These are phyloP conservation scores for Hydroisotoma schaefferi DNA, from an alignment of 2,888 invertebrate genomes.

Conservation along the genomic window DNA sequence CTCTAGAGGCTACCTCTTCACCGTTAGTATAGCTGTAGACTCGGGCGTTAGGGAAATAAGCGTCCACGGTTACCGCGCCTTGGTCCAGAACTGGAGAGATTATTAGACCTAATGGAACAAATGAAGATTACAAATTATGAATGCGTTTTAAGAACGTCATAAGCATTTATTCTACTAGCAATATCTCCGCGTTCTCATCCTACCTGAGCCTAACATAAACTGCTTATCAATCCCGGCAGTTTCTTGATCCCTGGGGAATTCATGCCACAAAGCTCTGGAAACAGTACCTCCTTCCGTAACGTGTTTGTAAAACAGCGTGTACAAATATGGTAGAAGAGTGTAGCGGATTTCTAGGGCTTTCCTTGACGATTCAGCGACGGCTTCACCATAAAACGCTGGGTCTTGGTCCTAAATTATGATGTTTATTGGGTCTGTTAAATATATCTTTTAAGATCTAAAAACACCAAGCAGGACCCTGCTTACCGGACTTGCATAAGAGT, in stretches of 20 bases:
- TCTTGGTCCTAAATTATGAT: conserved; percentile 32
- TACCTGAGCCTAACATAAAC: conserved; percentile 69
- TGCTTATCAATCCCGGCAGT: conserved; percentile 69
- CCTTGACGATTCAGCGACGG: conserved; percentile 40
- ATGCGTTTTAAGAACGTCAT: neutral
- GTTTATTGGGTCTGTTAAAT: conserved; percentile 1
- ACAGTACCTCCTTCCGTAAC: conserved; percentile 70
- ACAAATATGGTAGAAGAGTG: conserved; percentile 55
- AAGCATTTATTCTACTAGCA: neutral
- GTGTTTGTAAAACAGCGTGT: conserved; percentile 57
- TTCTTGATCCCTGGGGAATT: conserved; percentile 59
- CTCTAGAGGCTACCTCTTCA: conserved; percentile 50
- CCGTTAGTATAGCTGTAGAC: conserved; percentile 64
- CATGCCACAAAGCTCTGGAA: conserved; percentile 63
- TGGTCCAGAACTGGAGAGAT: conserved; percentile 67
- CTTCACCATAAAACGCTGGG: conserved; percentile 34
- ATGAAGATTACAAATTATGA: neutral
- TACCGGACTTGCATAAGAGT: conserved; percentile 27
- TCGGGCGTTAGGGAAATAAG: conserved; percentile 63
- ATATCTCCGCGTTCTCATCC: conserved; percentile 29
- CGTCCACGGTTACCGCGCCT: conserved; percentile 52
- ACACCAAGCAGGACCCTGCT: neutral
- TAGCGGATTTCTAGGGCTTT: conserved; percentile 51
- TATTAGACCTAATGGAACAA: conserved; percentile 57
- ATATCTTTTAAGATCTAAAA: neutral